Evolutionary conservation across 2,888 invertebrate species (phyloP).

Genomic region (Ochropleura leucogaster): DNA sequence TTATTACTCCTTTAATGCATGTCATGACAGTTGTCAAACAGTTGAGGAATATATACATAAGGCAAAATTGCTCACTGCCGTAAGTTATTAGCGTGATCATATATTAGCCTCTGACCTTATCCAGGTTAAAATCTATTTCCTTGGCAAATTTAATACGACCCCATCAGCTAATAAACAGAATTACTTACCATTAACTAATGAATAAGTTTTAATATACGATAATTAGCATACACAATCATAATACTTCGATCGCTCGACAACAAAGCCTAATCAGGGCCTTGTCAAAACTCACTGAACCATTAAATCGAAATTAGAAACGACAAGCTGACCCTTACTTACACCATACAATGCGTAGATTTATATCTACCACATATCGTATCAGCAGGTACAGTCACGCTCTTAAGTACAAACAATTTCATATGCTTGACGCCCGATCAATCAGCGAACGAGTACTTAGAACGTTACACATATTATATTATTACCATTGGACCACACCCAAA

Average conservation of each 20-base stretch:
- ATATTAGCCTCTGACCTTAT: too few species aligned
- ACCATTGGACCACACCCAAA: slow-evolving; percentile 74
- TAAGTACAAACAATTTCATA: slow-evolving; percentile 50
- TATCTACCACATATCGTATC: slow-evolving; percentile 24
- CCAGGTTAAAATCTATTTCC: too few species aligned
- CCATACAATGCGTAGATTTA: slow-evolving; percentile 15
- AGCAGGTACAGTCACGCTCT: slow-evolving; percentile 47
- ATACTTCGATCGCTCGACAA: slow-evolving; percentile 15
- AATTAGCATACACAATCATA: slow-evolving; percentile 17
- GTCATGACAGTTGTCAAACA: too few species aligned
- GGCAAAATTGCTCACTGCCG: too few species aligned
- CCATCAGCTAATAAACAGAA: too few species aligned
- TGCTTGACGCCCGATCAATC: slow-evolving; percentile 59
- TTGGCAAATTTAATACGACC: too few species aligned
- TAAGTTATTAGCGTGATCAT: too few species aligned
- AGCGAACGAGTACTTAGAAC: slow-evolving; percentile 33
- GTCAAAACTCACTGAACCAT: slow-evolving; percentile 33
- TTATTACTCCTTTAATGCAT: too few species aligned
- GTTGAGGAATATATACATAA: too few species aligned
- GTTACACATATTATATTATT: slow-evolving; percentile 59
- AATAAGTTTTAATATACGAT: neutral
- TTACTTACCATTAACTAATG: neutral
- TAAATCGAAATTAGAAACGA: slow-evolving; percentile 21
- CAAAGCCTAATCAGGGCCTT: slow-evolving; percentile 26
- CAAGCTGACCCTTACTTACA: slow-evolving; percentile 50